Conservation (phyloP, 37 sponge, comb jelly and placozoan species). For the Beroe forskalii region DNA sequence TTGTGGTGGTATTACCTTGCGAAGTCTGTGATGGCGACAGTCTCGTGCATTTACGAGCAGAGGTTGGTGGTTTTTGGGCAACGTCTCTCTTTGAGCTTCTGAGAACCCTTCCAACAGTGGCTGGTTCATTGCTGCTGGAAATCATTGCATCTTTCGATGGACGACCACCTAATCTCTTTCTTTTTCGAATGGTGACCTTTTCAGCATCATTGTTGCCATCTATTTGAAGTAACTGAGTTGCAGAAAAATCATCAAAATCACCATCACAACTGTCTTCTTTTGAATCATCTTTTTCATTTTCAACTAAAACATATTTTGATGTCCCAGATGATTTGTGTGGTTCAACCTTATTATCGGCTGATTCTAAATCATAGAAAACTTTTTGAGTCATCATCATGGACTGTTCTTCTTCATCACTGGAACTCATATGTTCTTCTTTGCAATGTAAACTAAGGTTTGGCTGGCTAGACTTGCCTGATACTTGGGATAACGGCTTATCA, state of each 20-base stretch:
- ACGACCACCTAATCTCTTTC: slow-evolving; percentile 32
- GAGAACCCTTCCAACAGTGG: not conserved
- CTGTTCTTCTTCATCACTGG: not conserved
- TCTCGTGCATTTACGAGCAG: not conserved
- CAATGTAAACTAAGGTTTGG: slow-evolving; percentile 1
- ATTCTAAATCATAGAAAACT: slow-evolving; percentile 21
- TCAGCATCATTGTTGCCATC: slow-evolving; percentile 26
- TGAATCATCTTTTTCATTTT: not conserved
- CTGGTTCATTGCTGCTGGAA: not conserved
- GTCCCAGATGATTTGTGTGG: not conserved
- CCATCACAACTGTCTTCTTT: slow-evolving; percentile 1
- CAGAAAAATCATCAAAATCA: slow-evolving; percentile 42
- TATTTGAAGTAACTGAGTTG: not conserved
- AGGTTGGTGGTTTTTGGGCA: not conserved
- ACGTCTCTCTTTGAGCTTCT: not conserved
- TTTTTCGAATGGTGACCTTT: not conserved
- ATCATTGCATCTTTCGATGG: not conserved
- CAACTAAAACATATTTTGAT: not conserved
- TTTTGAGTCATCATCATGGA: slow-evolving; percentile 47
- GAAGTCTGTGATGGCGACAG: not conserved
- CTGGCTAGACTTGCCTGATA: not conserved
- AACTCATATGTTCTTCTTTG: not conserved
- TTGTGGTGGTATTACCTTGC: not conserved
- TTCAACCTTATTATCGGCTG: not conserved
- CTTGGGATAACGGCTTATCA: not conserved